A percentile compares a stretch with the other conserved stretches of the same genome.
Conservation (phyloP, 2,888 invertebrate species). For the Iselma pallidipennis region DNA sequence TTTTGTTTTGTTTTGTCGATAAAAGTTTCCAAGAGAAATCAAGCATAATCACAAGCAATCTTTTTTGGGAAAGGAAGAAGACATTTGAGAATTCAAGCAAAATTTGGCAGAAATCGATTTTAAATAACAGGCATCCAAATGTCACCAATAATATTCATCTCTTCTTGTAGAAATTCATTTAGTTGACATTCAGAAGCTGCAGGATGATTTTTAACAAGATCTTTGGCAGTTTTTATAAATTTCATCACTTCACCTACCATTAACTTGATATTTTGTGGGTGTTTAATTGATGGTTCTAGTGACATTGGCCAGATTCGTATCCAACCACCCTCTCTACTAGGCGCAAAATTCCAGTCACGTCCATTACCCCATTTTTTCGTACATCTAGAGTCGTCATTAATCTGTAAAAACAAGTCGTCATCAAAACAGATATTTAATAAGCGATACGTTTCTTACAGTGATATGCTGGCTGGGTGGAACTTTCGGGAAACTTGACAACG, state of each 20-base stretch:
- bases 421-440: constrained; percentile 1
- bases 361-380: constrained; percentile 71
- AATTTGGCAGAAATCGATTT: constrained; percentile 20
- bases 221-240: constrained; percentile 57
- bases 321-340: constrained; percentile 74
- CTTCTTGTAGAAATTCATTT: constrained; percentile 55
- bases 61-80: constrained; percentile 26
- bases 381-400: constrained; percentile 51
- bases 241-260: constrained; percentile 54
- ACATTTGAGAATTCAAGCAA: constrained; percentile 38
- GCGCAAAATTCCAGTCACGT: constrained; percentile 68
- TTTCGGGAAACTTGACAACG: constrained; percentile 4
- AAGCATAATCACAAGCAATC: not conserved
- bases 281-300: constrained; percentile 27
- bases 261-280: constrained; percentile 33
- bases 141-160: constrained; percentile 57
- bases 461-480: not conserved
- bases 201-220: constrained; percentile 56
- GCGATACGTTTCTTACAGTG: not conserved
- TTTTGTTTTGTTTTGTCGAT: too few relatives aligned
- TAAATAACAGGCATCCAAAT: constrained; percentile 61
- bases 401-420: constrained; percentile 32
- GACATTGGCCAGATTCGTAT: constrained; percentile 72
- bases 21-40: not conserved
- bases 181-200: constrained; percentile 58